Conservation (phyloP, 2,888 invertebrate genomes). For the Lithophane ornitopus region DNA sequence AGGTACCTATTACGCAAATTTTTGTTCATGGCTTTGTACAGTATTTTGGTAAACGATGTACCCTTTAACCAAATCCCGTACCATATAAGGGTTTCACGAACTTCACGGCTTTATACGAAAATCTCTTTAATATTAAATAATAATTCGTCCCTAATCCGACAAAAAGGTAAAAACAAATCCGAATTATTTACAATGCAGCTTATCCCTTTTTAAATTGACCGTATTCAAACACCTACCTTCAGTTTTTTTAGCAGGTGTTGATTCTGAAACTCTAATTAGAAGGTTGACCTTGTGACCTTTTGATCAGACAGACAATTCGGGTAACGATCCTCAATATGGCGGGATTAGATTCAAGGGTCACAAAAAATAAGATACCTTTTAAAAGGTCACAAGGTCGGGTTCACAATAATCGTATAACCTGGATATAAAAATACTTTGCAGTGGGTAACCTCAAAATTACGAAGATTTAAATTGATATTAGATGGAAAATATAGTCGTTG, state of each 20-base stretch:
- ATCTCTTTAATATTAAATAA: constrained; percentile 60
- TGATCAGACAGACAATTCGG: constrained; percentile 19
- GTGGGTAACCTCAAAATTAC: neutral
- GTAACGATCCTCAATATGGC: constrained; percentile 13
- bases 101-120: constrained; percentile 43
- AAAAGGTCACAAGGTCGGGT: constrained; percentile 11
- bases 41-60: constrained; percentile 19
- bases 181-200: constrained; percentile 57
- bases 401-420: neutral
- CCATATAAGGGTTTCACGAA: constrained; percentile 25
- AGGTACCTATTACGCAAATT: too few species aligned
- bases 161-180: constrained; percentile 60
- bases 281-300: constrained; percentile 34
- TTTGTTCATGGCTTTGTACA: too few species aligned
- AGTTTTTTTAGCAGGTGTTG: constrained; percentile 33
- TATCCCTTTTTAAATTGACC: constrained; percentile 55
- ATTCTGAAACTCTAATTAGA: constrained; percentile 35
- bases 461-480: neutral
- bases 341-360: constrained; percentile 13
- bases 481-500: neutral
- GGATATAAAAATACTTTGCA: neutral
- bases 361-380: constrained; percentile 24
- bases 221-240: constrained; percentile 37
- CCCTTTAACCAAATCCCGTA: constrained; percentile 40
- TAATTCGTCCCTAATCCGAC: constrained; percentile 57